Percentiles rank a stretch among this genome's conserved stretches.
These are phyloP conservation scores for Cataglyphis hispanica DNA, from an alignment of 1,140 invertebrate genomes.

Conservation along the genomic window DNA sequence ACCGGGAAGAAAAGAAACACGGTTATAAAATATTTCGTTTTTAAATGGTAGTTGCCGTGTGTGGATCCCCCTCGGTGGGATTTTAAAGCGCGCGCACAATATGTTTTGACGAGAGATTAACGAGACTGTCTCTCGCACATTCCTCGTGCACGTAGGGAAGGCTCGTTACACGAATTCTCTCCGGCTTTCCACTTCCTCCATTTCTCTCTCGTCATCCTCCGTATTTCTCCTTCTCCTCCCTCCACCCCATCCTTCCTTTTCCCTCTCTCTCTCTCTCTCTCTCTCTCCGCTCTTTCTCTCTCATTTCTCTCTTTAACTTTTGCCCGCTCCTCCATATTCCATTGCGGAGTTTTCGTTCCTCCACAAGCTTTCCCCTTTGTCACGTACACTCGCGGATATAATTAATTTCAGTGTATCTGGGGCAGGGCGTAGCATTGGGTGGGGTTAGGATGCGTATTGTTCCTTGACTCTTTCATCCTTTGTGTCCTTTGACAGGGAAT, in stretches of 20 bases:
- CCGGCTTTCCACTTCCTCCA: conserved; percentile 64
- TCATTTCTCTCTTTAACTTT: conserved; percentile 54
- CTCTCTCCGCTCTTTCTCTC: conserved; percentile 22
- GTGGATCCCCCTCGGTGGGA: conserved; percentile 28
- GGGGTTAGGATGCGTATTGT: conserved; percentile 66
- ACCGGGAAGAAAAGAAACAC: too few relatives aligned
- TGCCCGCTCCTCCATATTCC: conserved; percentile 39
- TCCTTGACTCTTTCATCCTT: conserved; percentile 69
- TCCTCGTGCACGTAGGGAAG: conserved; percentile 37
- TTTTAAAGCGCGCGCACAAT: conserved; percentile 70
- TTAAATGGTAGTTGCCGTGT: neutral
- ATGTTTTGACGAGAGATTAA: conserved; percentile 76
- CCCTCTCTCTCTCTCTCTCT: neutral
- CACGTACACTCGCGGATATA: conserved; percentile 67
- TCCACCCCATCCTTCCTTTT: neutral
- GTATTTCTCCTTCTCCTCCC: too few relatives aligned
- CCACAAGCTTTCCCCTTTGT: conserved; percentile 63
- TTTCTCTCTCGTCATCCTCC: conserved; percentile 53
- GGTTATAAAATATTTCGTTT: conserved; percentile 34
- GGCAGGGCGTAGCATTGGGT: conserved; percentile 11
- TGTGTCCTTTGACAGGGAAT: conserved; percentile 62
- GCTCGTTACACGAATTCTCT: conserved; percentile 52
- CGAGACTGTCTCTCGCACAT: conserved; percentile 72
- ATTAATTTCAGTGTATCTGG: conserved; percentile 75
- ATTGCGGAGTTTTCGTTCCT: conserved; percentile 36